Evolutionary conservation across 1,140 invertebrate genomes (phyloP).

Genomic region (Drosophila nigrodunni): DNA sequence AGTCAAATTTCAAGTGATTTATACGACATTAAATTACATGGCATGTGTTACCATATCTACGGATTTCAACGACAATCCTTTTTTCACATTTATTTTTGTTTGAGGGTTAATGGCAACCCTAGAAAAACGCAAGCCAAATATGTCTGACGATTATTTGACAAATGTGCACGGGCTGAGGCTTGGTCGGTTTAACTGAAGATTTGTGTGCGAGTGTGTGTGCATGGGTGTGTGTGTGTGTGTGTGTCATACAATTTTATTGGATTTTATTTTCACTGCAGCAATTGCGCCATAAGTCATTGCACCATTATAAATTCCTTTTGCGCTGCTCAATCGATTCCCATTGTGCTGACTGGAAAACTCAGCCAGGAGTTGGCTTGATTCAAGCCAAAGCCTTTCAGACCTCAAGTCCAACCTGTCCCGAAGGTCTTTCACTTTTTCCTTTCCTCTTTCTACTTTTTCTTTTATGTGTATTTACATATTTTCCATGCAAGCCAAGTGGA

Average conservation of each 20-base stretch:
- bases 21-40: constrained; percentile 47
- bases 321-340: constrained; percentile 67
- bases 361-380: not conserved
- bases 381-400: constrained; percentile 13
- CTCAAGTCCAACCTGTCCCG: not conserved
- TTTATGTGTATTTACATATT: constrained; percentile 46
- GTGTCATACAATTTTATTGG: constrained; percentile 68
- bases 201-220: constrained; percentile 17
- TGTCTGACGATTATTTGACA: constrained; percentile 40
- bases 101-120: constrained; percentile 3
- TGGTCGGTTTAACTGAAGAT: constrained; percentile 9
- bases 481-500: constrained; percentile 60
- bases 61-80: constrained; percentile 9
- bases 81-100: not conserved
- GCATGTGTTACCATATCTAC: constrained; percentile 46
- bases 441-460: constrained; percentile 45
- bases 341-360: constrained; percentile 46
- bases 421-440: constrained; percentile 24
- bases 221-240: constrained; percentile 34
- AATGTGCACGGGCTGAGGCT: constrained; percentile 27
- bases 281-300: constrained; percentile 75
- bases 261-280: constrained; percentile 76
- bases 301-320: constrained; percentile 76
- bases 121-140: not conserved
- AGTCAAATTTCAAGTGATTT: constrained; percentile 38